phyloP scores from a whole-genome alignment of 1,140 invertebrate genomes.

The Tetragonula clypearis region DNA sequence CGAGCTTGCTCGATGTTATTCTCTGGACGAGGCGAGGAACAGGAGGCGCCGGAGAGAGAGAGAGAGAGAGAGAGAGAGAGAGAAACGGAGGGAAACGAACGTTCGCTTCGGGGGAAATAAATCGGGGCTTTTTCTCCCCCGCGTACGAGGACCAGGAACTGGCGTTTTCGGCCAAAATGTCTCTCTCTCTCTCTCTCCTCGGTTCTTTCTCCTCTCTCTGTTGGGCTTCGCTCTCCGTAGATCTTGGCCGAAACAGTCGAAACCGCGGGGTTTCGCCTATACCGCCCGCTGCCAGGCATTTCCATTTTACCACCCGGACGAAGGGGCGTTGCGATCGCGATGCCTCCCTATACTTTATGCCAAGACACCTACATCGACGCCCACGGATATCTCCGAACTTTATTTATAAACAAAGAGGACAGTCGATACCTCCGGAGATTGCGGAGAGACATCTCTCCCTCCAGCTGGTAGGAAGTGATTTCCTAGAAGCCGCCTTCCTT shows the following conservation, averaged over 20 bases:
- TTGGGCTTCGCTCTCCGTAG: slow-evolving; percentile 24
- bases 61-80: neutral
- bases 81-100: neutral
- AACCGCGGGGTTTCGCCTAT: slow-evolving; percentile 71
- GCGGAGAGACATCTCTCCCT: slow-evolving; percentile 15
- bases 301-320: slow-evolving; percentile 71
- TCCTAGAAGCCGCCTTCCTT: slow-evolving; percentile 31
- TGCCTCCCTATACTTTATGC: slow-evolving; percentile 47
- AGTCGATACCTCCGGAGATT: slow-evolving; percentile 41
- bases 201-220: neutral
- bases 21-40: too few species aligned
- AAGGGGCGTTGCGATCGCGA: slow-evolving; percentile 31
- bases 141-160: slow-evolving; percentile 31
- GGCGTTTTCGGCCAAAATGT: slow-evolving; percentile 33
- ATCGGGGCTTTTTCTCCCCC: slow-evolving; percentile 49
- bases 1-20: neutral
- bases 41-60: neutral
- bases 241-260: slow-evolving; percentile 44
- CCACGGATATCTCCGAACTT: slow-evolving; percentile 26
- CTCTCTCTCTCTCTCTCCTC: slow-evolving; percentile 33
- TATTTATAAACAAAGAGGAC: slow-evolving; percentile 55
- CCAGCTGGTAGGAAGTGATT: slow-evolving; percentile 7
- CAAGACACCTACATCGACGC: slow-evolving; percentile 42
- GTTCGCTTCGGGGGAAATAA: slow-evolving; percentile 41
- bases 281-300: slow-evolving; percentile 73